These are phyloP conservation scores for Littorina saxatilis DNA, from an alignment of 1,140 invertebrate species.

Conservation along the genomic window DNA sequence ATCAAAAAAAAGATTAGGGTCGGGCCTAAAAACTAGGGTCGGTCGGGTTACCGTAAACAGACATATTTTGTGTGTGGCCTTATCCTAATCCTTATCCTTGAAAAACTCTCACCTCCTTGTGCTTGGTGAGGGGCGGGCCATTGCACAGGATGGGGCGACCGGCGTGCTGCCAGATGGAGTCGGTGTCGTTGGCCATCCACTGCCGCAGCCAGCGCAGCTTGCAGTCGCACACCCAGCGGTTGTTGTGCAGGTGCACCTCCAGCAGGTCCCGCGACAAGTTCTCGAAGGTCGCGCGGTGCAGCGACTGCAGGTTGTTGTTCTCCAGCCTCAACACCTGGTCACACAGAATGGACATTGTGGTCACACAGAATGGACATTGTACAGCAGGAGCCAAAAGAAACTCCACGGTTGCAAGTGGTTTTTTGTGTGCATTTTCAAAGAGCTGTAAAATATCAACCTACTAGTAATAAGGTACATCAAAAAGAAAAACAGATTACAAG, in stretches of 20 bases:
- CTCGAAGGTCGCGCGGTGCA: constrained; percentile 45
- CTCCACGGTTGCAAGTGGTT: no score
- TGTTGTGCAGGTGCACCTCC: constrained; percentile 62
- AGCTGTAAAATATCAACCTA: no score
- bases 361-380: background rate
- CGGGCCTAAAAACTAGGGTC: no score
- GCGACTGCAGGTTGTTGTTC: constrained; percentile 60
- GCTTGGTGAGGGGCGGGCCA: constrained; percentile 47
- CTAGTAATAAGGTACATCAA: no score
- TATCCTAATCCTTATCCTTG: no score
- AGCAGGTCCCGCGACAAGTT: constrained; percentile 47
- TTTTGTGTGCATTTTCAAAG: no score
- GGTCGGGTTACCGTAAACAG: no score
- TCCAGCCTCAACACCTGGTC: constrained; percentile 57
- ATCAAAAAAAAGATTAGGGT: no score
- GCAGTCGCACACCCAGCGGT: constrained; percentile 72
- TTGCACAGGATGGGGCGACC: constrained; percentile 52
- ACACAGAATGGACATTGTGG: background rate
- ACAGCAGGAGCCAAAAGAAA: no score
- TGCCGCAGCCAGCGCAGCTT: constrained; percentile 62
- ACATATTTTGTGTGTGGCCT: no score
- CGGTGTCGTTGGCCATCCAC: constrained; percentile 53
- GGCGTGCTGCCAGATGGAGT: constrained; percentile 52
- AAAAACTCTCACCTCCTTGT: no score
- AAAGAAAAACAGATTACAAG: no score